A percentile compares a stretch with the other conserved stretches of the same genome.
Evolutionary conservation across 2,797 vertebrate genomes (phyloP).

Genomic region (Emydoidea blandingii): DNA sequence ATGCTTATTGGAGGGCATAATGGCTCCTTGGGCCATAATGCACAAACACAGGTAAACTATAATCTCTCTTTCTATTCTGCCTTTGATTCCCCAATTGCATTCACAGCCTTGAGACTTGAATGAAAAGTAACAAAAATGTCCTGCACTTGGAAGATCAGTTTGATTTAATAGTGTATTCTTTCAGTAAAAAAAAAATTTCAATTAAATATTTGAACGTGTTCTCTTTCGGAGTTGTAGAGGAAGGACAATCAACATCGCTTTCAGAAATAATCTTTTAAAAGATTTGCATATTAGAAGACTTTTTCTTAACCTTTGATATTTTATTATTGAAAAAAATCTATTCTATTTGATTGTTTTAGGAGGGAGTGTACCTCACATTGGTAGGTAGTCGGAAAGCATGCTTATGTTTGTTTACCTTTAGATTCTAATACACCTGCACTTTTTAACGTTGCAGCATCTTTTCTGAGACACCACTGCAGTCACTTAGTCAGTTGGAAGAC

Average conservation of each 20-base stretch:
- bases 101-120: not conserved
- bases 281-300: not conserved
- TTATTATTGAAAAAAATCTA: constrained; percentile 4
- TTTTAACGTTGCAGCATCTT: not conserved
- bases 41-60: not conserved
- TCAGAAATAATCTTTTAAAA: not conserved
- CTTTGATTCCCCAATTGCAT: not conserved
- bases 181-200: not conserved
- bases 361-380: constrained; percentile 71
- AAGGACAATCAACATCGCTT: not conserved
- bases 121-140: not conserved
- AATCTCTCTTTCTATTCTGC: not conserved
- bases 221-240: not conserved
- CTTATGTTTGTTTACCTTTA: not conserved
- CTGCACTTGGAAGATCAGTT: not conserved
- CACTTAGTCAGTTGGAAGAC: not conserved
- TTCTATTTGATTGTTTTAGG: constrained; percentile 65
- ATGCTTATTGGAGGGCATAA: not conserved
- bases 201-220: not conserved
- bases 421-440: not conserved
- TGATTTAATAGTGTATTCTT: not conserved
- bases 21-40: not conserved
- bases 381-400: constrained; percentile 48
- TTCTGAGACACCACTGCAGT: constrained; percentile 14
- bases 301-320: not conserved